Evolutionary conservation across 2,113 vertebrate species (phyloP).

Genomic region (Tautogolabrus adspersus): DNA sequence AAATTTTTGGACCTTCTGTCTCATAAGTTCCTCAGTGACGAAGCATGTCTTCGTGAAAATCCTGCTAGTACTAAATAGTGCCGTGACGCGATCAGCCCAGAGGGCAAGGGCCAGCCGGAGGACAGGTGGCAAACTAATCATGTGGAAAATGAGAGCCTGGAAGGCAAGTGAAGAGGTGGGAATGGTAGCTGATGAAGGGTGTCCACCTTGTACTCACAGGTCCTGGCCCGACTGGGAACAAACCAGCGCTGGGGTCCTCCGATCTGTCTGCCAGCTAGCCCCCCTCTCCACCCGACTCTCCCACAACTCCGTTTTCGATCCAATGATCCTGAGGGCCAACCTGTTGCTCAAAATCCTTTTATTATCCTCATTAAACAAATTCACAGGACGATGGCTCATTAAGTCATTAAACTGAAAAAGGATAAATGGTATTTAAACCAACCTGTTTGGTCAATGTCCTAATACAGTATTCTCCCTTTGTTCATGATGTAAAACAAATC

Average conservation of each 20-base stretch:
- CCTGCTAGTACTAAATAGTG: conserved; percentile 76
- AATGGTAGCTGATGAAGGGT: conserved; percentile 68
- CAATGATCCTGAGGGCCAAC: conserved; percentile 14
- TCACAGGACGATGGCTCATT: conserved; percentile 29
- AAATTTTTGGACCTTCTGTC: conserved; percentile 2
- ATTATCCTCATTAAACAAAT: conserved; percentile 40
- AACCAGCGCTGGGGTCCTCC: conserved; percentile 52
- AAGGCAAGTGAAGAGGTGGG: conserved; percentile 69
- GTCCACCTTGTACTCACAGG: conserved; percentile 75
- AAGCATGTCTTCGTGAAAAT: conserved; percentile 63
- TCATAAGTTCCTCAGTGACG: conserved; percentile 35
- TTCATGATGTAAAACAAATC: conserved; percentile 48
- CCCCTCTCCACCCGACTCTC: conserved; percentile 21
- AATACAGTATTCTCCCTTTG: conserved; percentile 31
- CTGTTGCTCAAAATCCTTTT: conserved; percentile 39
- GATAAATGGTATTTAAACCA: conserved; percentile 44
- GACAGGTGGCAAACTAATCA: conserved; percentile 86
- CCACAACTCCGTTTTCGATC: conserved; percentile 58
- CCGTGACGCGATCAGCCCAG: conserved; percentile 59
- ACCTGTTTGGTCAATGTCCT: conserved; percentile 26
- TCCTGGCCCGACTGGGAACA: conserved; percentile 75
- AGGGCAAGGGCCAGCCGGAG: conserved; percentile 79
- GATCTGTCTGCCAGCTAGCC: conserved; percentile 49
- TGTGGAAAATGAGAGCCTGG: conserved; percentile 86
- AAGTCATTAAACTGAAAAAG: conserved; percentile 40